phyloP scores from a whole-genome alignment of 2,888 invertebrate genomes.

The Apodemia mormo region DNA sequence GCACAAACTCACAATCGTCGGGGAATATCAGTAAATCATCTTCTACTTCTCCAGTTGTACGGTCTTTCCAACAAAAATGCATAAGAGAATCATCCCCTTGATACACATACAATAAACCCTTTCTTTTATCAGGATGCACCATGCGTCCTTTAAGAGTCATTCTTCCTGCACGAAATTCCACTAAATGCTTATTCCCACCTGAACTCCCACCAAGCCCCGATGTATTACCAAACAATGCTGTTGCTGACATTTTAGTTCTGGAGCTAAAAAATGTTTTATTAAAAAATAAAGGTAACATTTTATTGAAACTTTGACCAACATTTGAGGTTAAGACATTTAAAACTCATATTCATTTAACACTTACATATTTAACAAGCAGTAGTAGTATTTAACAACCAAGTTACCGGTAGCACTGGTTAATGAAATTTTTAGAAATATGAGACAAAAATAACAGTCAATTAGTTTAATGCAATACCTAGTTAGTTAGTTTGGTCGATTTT shows the following conservation, averaged over 20 bases:
- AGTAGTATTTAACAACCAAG: neutral
- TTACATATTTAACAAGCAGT: neutral
- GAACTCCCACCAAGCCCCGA: conserved; percentile 89
- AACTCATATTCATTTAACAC: neutral
- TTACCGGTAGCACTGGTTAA: neutral
- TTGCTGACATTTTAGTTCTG: conserved; percentile 79
- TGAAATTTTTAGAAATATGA: neutral
- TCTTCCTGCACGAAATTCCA: conserved; percentile 98
- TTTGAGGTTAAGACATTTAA: neutral
- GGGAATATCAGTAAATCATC: conserved; percentile 99
- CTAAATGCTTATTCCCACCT: conserved; percentile 92
- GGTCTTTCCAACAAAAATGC: conserved; percentile 99
- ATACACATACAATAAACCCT: conserved; percentile 96
- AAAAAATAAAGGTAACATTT: neutral
- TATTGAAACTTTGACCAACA: neutral
- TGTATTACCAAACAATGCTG: conserved; percentile 88
- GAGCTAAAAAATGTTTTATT: neutral
- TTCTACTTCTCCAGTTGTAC: conserved; percentile 94
- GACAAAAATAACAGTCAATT: neutral
- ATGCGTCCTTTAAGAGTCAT: conserved; percentile 97
- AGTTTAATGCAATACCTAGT: too few relatives aligned
- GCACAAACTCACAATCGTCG: conserved; percentile 98
- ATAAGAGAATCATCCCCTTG: conserved; percentile 98
- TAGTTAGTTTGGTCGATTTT: neutral
- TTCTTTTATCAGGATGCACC: conserved; percentile 96